Base-by-base conservation (phyloP, 2,888 invertebrate species). In the Agrochola litura region DNA sequence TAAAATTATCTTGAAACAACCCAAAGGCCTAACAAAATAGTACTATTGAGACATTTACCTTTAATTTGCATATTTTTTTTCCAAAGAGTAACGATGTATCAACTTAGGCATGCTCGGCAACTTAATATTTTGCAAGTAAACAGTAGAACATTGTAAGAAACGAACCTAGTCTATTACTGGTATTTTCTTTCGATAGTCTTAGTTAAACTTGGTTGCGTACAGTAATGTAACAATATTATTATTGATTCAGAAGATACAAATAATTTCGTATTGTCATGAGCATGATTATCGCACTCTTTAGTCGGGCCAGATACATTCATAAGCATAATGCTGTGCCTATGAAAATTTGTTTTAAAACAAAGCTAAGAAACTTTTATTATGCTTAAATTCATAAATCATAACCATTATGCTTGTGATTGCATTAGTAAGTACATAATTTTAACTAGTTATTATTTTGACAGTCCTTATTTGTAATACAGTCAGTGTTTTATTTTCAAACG, bases 401-500 rank as follows among this genome's bases (percentile, higher is more conserved):
- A 79, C 60, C 77, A 81, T 89, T 89, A 84, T 87, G 83, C 82
- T 79, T 87, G 76, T 87, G 84, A 77, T 77, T 63, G 61, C 56
- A 73, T 78, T 84, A 83, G 85, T 83, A 84, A 87, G 73, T 88
- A 80, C 71, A 52, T 74, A 72, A 78, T 77, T 81, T 83, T 63
- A 81, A 70, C 68, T 85, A 87, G 85, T 77, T 76, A 76, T 81
- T 81, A 80, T 86, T 86, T 81, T 77, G 25, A 81, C 52, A 73
- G 52, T 60, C 77, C 73, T 85, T 83, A 72, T 88, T 77, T 77
- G 70, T 87, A 86, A 82, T 77, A 86, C 79, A 78, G 76, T 87
- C 88, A 77, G 66, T 88, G 87, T 89, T 87, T 88, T 88, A 82
- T 83, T 89, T 88, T 87, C 63, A 73, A 84, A 89, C 84, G 82